A percentile compares a stretch with the other conserved stretches of the same genome.
Conservation (phyloP, 2,113 vertebrate genomes). For the Phalacrocorax carbo region DNA sequence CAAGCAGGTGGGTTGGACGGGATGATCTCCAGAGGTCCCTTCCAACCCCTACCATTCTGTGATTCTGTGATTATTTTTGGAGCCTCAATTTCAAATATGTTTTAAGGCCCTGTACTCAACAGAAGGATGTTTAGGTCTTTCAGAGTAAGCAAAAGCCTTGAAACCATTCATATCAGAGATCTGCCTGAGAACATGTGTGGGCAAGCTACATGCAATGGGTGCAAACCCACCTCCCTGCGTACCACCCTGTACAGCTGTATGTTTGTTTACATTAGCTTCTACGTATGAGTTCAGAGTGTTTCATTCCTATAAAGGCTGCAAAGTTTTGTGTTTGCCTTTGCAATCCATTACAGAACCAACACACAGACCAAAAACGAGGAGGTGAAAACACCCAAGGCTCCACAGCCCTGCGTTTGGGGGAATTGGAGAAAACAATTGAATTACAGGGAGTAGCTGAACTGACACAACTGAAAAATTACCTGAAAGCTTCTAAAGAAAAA, state of each 20-base stretch:
- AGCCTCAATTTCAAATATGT: neutral
- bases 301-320: neutral
- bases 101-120: neutral
- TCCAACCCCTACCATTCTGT: too few species aligned
- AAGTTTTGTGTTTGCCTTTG: neutral
- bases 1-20: too few species aligned
- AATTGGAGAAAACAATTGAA: neutral
- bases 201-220: neutral
- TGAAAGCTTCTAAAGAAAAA: neutral
- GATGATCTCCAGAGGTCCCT: too few species aligned
- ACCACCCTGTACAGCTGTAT: neutral
- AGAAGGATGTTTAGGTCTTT: neutral
- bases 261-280: neutral
- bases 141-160: neutral
- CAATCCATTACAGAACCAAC: neutral
- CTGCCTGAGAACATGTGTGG: rapidly evolving
- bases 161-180: neutral
- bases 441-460: neutral
- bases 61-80: neutral
- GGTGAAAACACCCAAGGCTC: neutral
- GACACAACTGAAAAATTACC: neutral
- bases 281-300: neutral
- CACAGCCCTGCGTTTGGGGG: rapidly evolving
- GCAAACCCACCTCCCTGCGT: neutral
- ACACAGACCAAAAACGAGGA: rapidly evolving